phyloP scores from a whole-genome alignment of 2,113 vertebrate genomes.

The Uria lomvia region DNA sequence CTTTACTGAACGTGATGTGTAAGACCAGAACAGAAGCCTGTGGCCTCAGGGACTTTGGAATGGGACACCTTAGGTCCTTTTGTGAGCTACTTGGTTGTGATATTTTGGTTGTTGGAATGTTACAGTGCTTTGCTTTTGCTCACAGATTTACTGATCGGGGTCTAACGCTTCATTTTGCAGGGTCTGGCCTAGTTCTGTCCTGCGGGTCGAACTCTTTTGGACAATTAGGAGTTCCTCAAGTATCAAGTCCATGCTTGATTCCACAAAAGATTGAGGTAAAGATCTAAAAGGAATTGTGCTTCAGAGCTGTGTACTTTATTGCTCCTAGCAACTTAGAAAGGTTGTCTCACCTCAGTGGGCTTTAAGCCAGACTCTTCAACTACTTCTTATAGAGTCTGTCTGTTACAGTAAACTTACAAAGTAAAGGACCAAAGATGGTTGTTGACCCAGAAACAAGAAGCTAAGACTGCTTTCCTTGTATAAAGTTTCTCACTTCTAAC shows the following conservation, averaged over 20 bases:
- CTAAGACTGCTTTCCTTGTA: neutral
- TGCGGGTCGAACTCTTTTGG: slow-evolving; percentile 92
- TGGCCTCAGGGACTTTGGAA: neutral
- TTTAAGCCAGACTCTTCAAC: neutral
- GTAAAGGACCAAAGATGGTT: neutral
- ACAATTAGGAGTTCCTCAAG: slow-evolving; percentile 82
- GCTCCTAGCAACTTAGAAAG: neutral
- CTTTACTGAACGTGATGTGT: neutral
- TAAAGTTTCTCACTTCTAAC: neutral
- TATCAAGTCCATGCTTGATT: slow-evolving; percentile 65
- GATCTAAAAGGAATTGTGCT: neutral
- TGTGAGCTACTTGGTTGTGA: neutral
- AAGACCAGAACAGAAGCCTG: neutral
- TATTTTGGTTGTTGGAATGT: neutral
- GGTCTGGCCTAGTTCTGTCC: slow-evolving; percentile 77
- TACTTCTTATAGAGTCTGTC: neutral
- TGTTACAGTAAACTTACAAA: neutral
- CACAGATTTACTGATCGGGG: fast-evolving
- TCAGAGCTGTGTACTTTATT: neutral
- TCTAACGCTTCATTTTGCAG: slow-evolving; percentile 66
- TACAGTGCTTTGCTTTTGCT: neutral
- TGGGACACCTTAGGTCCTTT: fast-evolving
- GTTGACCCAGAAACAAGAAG: neutral
- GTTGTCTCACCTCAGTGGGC: neutral
- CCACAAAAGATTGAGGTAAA: slow-evolving; percentile 81